Base-by-base conservation (phyloP, 2,888 invertebrate genomes). In the Drosophila pegasa region DNA sequence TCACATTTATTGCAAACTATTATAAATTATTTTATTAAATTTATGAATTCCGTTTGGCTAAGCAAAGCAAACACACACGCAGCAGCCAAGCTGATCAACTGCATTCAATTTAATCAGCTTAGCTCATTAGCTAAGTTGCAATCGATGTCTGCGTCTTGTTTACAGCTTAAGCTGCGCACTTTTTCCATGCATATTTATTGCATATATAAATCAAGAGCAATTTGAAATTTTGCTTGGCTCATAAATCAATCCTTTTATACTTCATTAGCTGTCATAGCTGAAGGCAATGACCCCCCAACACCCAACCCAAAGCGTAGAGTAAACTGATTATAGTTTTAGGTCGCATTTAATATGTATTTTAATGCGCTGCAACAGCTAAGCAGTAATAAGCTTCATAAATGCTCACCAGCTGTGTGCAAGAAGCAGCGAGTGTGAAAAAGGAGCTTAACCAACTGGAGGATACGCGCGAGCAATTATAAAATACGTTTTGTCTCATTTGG, bases 311-410 rank as follows among this genome's bases (percentile, higher is more conserved):
- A n/a, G 16, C 16, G 14, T 12, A 14, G n/a, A 51, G 27, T 52
- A 67, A 62, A 55, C 35, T 64, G 65, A 61, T 63, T 69, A 75
- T 78, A 78, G 71, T 86, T 69, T 50, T 64, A 57, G 60, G 58
- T 67, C 52, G 43, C 71, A 69, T 71, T 88, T 73, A 76, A 76
- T 73, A 72, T 76, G 79, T 60, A 75, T 67, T 85, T 82, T 72
- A 69, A 78, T 48, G 84, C 59, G n/a, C 20, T 10, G 33, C 61
- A 45, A 40, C 65, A 59, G 51, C 68, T 69, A 66, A 68, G 61
- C 73, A 60, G 66, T 71, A 71, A 78, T 77, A 54, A 43, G 61
- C 38, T 16, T 50, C 60, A 61, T 58, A 59, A 64, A 48, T 35
- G 29, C 40, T 27, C 40, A 56, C 43, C 37, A 65, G 22, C 29